Base-by-base conservation (phyloP, 2,113 vertebrate species). In the Astur gentilis region DNA sequence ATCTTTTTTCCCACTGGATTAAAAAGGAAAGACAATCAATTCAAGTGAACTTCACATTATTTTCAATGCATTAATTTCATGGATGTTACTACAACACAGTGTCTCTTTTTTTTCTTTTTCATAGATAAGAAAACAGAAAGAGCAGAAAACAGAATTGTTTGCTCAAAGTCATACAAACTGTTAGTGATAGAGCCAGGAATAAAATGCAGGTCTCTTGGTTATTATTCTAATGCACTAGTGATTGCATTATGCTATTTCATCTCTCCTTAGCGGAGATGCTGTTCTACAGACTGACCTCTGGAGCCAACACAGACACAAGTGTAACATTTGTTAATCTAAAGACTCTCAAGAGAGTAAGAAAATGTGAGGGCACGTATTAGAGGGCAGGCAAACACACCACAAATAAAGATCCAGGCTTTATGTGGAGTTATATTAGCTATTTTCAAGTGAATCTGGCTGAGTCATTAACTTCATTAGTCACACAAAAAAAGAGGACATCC, bases 241-340 rank as follows among this genome's bases (percentile, higher is more conserved):
- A 80, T 20, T 44, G 21, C 31, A 73, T 86, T 31, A 38, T 72
- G 58, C 7, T 61, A 16, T 73, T 92, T 69, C 61, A 52, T n/a
- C 69, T 62, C 57, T 79, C 16, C 49, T 83, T 32, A 32, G 29
- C 14, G 18, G 18, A 70, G 49, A 47, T 13, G 44, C 21, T 72
- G 26, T 3, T 86, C 31, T 57, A 52, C 71, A 86, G 60, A 21
- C 13, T 42, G 71, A 88, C 54, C 54, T 90, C 58, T 40, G 67
- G 34, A 92, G 76, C 40, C 54, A 61, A 2, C 5, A 40, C 13
- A 83, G 71, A 55, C 26, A 45, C 32, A 67, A 60, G 6, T 15
- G 14, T 52, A 54, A 64, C 17, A 19, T 90, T 88, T 77, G 47
- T 80, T 92, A 83, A 93, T 62, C 34, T 57, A 72, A 90, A 76